These are phyloP conservation scores for Struthio camelus DNA, from an alignment of 2,113 vertebrate genomes.

Conservation along the genomic window DNA sequence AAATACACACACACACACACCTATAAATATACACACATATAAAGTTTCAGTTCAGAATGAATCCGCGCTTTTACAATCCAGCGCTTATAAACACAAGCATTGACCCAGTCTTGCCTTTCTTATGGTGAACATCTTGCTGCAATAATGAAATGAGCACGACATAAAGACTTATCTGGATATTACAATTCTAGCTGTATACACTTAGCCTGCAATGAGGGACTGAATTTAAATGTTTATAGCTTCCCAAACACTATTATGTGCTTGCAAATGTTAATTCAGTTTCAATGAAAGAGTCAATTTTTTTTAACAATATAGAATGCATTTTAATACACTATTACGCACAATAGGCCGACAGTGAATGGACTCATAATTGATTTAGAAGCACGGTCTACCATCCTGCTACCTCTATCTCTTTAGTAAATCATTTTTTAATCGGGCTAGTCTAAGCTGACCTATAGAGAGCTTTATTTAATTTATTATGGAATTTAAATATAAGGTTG, in stretches of 20 bases:
- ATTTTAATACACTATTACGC: constrained; percentile 75
- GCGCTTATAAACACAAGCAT: neutral
- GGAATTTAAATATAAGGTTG: constrained; percentile 66
- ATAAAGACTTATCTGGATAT: constrained; percentile 56
- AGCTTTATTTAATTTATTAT: constrained; percentile 76
- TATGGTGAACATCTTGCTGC: neutral
- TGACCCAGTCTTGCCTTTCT: neutral
- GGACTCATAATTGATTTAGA: constrained; percentile 85
- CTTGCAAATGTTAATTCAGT: constrained; percentile 84
- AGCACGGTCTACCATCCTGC: constrained; percentile 61
- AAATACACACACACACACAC: neutral
- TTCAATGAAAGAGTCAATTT: constrained; percentile 78
- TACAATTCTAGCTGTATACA: constrained; percentile 60
- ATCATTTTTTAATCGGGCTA: constrained; percentile 77
- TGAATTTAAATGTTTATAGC: constrained; percentile 81
- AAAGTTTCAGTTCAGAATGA: neutral
- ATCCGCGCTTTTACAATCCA: neutral
- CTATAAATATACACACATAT: neutral
- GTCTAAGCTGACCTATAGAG: constrained; percentile 70
- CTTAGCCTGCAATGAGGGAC: constrained; percentile 73
- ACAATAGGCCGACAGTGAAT: constrained; percentile 75
- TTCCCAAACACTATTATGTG: constrained; percentile 81
- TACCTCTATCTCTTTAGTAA: constrained; percentile 76
- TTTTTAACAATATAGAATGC: constrained; percentile 70
- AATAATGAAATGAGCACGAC: constrained; percentile 39